Evolutionary conservation across 1,140 invertebrate species (phyloP), one percentile per base, ranked within the genome.

Genomic region (Papilio machaon): DNA sequence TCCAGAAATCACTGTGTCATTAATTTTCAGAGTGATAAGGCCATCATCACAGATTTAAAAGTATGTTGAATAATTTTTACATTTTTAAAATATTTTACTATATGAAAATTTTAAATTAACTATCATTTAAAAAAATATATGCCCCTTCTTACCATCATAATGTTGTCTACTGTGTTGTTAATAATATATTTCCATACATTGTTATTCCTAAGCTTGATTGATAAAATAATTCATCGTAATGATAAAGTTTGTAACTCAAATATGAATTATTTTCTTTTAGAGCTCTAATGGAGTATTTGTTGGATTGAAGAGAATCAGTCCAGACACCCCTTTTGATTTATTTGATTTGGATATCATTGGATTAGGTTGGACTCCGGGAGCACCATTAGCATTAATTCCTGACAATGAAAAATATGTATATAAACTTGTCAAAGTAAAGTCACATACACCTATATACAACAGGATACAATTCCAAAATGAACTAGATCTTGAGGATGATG

Each of bases 221-320:
- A 43, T 43, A 43, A 7, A 43, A 43, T 30, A 43, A 43, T 43
- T 43, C 7, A 43, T 6, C 38, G 2, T 43, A 43, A 43, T 43
- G 7, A 43, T 43, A 43, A 43, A 43, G 0, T 6, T 6, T 43
- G 49, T 15, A 52, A 52, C 10, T 52, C 2, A 52, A 52, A 52
- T 54, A 17, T 17, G 35, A 70, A 54, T 15, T 38, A 17, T 70
- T 82, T 60, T 78, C 70, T 91, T 92, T 80, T 83, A 94, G 92
- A 94, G 92, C 82, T 89, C 92, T 30, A 94, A 94, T 91, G 92
- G 92, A 79, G 86, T 92, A 43, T 94, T 89, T 90, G 79, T 94
- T 80, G 92, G 92, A 13, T 80, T 82, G 30, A 89, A 87, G 79
- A 92, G 86, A 85, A 92, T 94, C 80, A 80, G 86, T 19, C 84